A percentile compares a stretch with the other conserved stretches of the same genome.
Conservation (phyloP, 2,113 vertebrate species). For the Parus major region DNA sequence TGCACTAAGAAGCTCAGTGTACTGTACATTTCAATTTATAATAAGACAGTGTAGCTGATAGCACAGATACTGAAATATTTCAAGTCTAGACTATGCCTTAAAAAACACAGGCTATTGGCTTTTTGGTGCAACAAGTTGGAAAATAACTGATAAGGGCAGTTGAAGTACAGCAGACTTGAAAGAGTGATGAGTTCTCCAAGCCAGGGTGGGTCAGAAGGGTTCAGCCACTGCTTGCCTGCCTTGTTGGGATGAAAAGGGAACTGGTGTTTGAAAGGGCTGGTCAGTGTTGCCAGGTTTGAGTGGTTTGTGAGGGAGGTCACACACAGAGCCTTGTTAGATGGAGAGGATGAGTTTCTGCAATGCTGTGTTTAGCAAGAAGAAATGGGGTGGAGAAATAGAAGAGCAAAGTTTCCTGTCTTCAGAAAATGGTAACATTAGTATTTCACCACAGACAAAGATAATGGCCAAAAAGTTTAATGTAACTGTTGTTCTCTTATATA, state of each 20-base stretch:
- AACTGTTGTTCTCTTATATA: not conserved
- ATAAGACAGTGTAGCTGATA: not conserved
- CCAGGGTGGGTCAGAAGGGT: rapidly evolving
- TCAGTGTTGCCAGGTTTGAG: not conserved
- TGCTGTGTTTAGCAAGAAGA: not conserved
- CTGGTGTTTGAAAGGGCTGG: not conserved
- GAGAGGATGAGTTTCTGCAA: not conserved
- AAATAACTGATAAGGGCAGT: not conserved
- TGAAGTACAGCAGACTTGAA: not conserved
- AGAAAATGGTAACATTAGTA: not conserved
- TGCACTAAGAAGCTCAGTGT: slow-evolving; percentile 14
- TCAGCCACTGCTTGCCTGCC: not conserved
- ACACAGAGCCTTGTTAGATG: rapidly evolving
- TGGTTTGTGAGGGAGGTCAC: not conserved
- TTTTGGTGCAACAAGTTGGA: slow-evolving; percentile 4
- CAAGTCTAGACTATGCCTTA: slow-evolving; percentile 20
- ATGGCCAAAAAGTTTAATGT: not conserved
- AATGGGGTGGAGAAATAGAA: not conserved
- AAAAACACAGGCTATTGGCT: not conserved
- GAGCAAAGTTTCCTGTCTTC: not conserved
- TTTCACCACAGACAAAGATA: not conserved
- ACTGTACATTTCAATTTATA: slow-evolving; percentile 21
- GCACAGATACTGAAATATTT: not conserved
- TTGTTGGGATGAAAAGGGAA: not conserved
- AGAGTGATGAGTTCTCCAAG: not conserved